Conservation (phyloP, 2,113 vertebrate species). For the Parus major region DNA sequence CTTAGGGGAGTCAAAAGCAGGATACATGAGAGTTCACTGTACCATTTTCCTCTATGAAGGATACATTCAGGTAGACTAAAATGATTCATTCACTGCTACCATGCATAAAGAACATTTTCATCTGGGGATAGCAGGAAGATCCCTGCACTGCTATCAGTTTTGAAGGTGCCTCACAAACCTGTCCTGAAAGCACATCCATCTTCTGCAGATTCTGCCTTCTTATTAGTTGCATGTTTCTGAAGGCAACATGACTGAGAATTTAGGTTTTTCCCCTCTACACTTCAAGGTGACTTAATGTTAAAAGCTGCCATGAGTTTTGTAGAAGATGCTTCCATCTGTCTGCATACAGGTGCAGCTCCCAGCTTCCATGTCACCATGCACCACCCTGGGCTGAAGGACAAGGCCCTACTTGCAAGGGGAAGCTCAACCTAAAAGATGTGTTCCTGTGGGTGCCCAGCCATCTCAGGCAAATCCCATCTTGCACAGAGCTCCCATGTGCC, state of each 20-base stretch:
- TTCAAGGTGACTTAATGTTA: background rate
- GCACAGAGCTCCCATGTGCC: background rate
- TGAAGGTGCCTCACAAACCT: background rate
- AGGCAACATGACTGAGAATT: background rate
- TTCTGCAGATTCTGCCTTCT: background rate
- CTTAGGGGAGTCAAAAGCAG: background rate
- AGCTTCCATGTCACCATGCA: background rate
- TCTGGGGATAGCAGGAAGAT: background rate
- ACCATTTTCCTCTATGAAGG: background rate
- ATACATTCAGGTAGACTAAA: background rate
- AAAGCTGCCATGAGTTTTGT: background rate
- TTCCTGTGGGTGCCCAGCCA: rapidly evolving
- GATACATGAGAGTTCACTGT: rapidly evolving
- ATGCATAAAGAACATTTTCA: background rate
- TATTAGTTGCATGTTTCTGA: background rate
- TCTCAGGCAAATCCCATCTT: background rate
- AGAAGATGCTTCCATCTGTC: background rate
- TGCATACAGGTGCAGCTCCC: background rate
- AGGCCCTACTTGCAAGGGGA: background rate
- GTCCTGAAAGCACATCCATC: background rate
- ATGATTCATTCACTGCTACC: background rate
- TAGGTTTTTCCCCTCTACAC: background rate
- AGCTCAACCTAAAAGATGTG: background rate
- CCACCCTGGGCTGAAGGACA: background rate
- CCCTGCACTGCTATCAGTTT: rapidly evolving